Base-by-base conservation (phyloP, 2,797 vertebrate species). In the Danio tinwini region DNA sequence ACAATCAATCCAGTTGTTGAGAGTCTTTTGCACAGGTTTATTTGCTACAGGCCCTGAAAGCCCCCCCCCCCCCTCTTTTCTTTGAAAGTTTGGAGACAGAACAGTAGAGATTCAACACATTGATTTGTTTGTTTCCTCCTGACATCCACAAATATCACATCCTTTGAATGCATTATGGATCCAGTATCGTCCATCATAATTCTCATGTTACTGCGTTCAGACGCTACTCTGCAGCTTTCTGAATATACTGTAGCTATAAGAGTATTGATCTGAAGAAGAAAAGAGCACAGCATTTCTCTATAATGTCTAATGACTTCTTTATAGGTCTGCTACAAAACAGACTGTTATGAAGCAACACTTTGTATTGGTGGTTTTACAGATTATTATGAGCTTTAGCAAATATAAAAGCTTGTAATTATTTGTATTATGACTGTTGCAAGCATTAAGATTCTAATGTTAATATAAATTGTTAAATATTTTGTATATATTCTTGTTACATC, bases 281-380 rank as follows among this genome's bases (percentile, higher is more conserved):
- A 37, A 83, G 67, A 83, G 65, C 76, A 84, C 87, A 78, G 56
- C 81, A 78, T 83, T 44, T 13, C 85, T 78, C 2, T 16, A 76
- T 88, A 85, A 81, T 86, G 86, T 92, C 86, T 83, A 90, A 89
- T 91, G 84, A 88, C 86, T 95, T 95, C 95, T 92, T 90, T 82
- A 92, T 94, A 85, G 93, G 91, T 90, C 91, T 93, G 90, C 93
- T 94, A 95, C 86, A 94, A 95, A 95, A 93, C 92, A 87, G 93
- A 93, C 92, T 92, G 87, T 94, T 94, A 93, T 94, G 94, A 92
- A 93, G 93, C 89, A 93, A 93, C 90, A 87, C 86, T 88, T 93
- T 95, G 94, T 93, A 95, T 95, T 94, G 93, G 94, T 93, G 1
- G 0, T 19, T 56, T 69, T 39, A 42, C 45, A 5, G 2, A 17